Evolutionary conservation across 2,888 invertebrate species (phyloP).

Genomic region (Eudemis profundana): DNA sequence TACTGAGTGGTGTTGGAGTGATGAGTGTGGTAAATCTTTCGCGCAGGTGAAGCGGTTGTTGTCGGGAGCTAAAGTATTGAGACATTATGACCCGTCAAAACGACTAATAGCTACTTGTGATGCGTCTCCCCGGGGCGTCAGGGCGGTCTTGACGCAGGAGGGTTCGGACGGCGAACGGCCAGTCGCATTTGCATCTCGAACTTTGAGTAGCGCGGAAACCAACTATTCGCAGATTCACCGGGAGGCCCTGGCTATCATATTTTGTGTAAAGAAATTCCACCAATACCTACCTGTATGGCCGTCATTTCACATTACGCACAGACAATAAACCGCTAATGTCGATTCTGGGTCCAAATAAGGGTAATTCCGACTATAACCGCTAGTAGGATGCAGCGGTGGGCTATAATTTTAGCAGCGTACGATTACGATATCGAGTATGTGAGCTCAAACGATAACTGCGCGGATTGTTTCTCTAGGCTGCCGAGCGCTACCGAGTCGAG

Average conservation of each 20-base stretch:
- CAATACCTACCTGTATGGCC: not conserved
- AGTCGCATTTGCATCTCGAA: slow-evolving; percentile 23
- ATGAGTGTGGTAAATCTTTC: not conserved
- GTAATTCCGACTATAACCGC: slow-evolving; percentile 1
- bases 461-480: not conserved
- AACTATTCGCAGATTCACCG: slow-evolving; percentile 24
- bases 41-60: not conserved
- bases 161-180: slow-evolving; percentile 11
- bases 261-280: not conserved
- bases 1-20: too few species aligned
- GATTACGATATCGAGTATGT: too few species aligned
- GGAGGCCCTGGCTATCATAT: not conserved
- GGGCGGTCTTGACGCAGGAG: slow-evolving; percentile 1
- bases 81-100: not conserved
- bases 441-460: too few species aligned
- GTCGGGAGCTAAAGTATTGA: slow-evolving; percentile 16
- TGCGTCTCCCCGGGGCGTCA: slow-evolving; percentile 7
- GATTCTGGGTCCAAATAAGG: slow-evolving; percentile 1
- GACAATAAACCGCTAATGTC: slow-evolving; percentile 6
- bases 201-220: slow-evolving; percentile 2
- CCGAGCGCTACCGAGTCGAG: not conserved
- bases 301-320: not conserved
- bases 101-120: slow-evolving; percentile 10
- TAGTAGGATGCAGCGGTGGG: not conserved
- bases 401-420: not conserved